Evolutionary conservation across 1,140 invertebrate species (phyloP).

Genomic region (Drosophila sp.): DNA sequence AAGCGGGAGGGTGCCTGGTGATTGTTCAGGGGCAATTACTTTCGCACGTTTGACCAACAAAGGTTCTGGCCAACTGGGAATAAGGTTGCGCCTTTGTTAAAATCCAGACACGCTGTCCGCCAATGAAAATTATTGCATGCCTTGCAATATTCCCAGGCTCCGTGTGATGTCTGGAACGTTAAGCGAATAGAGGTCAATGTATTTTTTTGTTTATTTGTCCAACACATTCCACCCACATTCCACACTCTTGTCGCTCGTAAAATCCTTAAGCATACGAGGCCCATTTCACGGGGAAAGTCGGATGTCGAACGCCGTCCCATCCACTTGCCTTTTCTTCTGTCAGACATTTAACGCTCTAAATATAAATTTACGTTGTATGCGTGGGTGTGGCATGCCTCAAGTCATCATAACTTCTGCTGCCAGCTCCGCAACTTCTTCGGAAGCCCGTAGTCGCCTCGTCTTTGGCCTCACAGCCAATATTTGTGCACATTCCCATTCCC

Average conservation of each 20-base stretch:
- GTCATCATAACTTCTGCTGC: conserved; percentile 75
- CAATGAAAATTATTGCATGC: conserved; percentile 70
- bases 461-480: conserved; percentile 3
- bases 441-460: background rate
- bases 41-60: conserved; percentile 63
- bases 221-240: background rate
- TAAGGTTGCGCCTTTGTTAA: conserved; percentile 51
- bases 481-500: conserved; percentile 42
- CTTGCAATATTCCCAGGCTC: conserved; percentile 64
- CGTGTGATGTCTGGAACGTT: conserved; percentile 18
- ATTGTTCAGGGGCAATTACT: conserved; percentile 57
- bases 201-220: conserved; percentile 62
- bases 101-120: conserved; percentile 47
- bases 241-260: conserved; percentile 57
- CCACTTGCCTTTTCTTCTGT: conserved; percentile 24
- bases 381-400: conserved; percentile 50
- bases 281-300: conserved; percentile 46
- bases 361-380: conserved; percentile 67
- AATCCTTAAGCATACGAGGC: conserved; percentile 61
- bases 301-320: conserved; percentile 12
- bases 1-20: too few species aligned
- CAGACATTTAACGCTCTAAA: conserved; percentile 55
- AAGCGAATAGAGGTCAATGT: conserved; percentile 66
- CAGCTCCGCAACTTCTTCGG: conserved; percentile 12
- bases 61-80: conserved; percentile 17